phyloP scores from a whole-genome alignment of 2,888 invertebrate genomes.

The Rhogogaster chlorosoma region DNA sequence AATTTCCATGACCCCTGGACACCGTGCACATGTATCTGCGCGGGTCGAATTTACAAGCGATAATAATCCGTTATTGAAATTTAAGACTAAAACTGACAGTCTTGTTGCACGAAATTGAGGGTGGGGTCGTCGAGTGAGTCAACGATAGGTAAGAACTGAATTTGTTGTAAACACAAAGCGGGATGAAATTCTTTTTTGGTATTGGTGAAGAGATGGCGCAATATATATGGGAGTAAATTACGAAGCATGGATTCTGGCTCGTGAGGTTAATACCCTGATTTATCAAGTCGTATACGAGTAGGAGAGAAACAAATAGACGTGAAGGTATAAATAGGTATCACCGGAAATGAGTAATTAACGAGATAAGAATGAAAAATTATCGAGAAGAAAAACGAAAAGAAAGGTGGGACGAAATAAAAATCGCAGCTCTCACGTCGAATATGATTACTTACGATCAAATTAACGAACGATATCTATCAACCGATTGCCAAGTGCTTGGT shows the following conservation, averaged over 20 bases:
- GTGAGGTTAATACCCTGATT: background rate
- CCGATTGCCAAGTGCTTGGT: background rate
- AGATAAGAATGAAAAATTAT: background rate
- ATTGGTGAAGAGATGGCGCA: background rate
- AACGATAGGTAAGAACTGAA: background rate
- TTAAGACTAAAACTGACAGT: too few relatives aligned
- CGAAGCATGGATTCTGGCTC: background rate
- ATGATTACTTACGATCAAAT: background rate
- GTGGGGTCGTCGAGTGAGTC: conserved; percentile 13
- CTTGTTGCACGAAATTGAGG: background rate
- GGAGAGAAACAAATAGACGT: background rate
- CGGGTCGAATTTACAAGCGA: background rate
- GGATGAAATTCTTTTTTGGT: background rate
- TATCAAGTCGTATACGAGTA: background rate
- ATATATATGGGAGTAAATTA: background rate
- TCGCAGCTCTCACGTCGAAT: background rate
- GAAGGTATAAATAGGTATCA: background rate
- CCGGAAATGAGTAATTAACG: background rate
- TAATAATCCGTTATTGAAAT: background rate
- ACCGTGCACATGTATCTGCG: background rate
- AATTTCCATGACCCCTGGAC: too few relatives aligned
- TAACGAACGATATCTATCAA: background rate
- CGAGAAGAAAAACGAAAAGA: background rate
- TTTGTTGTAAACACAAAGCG: background rate
- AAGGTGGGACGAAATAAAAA: background rate